These are phyloP conservation scores for Suncus etruscus DNA, from an alignment of 2,113 vertebrate species.

Conservation along the genomic window DNA sequence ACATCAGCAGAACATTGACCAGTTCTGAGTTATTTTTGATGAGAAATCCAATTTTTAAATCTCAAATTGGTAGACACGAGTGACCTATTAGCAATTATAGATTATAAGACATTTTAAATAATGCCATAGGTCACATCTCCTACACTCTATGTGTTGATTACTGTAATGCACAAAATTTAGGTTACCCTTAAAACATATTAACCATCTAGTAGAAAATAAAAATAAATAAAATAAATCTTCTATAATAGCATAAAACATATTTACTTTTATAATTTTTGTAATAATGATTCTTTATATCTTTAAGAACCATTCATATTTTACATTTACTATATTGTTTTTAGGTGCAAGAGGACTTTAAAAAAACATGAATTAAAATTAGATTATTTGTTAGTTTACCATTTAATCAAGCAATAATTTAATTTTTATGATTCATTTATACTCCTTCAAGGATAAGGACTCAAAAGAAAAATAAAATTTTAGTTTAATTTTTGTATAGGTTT, in stretches of 20 bases:
- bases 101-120: conserved; percentile 76
- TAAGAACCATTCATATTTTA: conserved; percentile 57
- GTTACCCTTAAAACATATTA: conserved; percentile 77
- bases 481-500: too few relatives aligned
- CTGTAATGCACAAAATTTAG: conserved; percentile 58
- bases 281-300: conserved; percentile 66
- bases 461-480: too few relatives aligned
- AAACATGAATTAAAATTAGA: conserved; percentile 46
- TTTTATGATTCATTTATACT: too few relatives aligned
- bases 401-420: too few relatives aligned
- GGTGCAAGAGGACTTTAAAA: conserved; percentile 76
- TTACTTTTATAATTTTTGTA: conserved; percentile 65
- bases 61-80: conserved; percentile 68
- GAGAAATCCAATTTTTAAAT: conserved; percentile 74
- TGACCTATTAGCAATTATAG: conserved; percentile 80
- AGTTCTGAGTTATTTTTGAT: conserved; percentile 76
- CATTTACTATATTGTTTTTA: conserved; percentile 61
- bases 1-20: conserved; percentile 70
- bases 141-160: conserved; percentile 60
- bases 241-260: conserved; percentile 67
- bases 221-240: conserved; percentile 81
- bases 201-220: conserved; percentile 71
- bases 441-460: too few relatives aligned
- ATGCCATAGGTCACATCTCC: conserved; percentile 71
- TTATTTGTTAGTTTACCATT: too few relatives aligned